These are phyloP conservation scores for Scrobipalpa atriplicella DNA, from an alignment of 2,888 invertebrate species.

Conservation along the genomic window DNA sequence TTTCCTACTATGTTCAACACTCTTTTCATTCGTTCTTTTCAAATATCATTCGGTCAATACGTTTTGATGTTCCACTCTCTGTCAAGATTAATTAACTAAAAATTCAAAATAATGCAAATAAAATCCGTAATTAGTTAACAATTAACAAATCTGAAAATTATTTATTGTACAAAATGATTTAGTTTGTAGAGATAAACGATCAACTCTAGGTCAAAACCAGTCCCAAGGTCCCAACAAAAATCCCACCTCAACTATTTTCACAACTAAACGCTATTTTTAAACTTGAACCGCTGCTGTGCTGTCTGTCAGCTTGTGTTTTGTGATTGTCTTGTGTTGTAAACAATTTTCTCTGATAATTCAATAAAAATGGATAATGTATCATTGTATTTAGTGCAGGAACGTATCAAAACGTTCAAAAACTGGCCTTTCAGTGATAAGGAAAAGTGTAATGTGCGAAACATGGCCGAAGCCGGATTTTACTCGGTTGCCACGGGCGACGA, in stretches of 20 bases:
- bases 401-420: constrained; percentile 85
- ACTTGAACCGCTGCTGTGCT: constrained; percentile 11
- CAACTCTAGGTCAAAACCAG: background rate
- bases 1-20: too few species aligned
- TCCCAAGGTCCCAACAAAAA: too few species aligned
- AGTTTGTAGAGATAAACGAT: background rate
- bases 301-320: constrained; percentile 9
- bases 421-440: constrained; percentile 87
- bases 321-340: background rate
- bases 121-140: too few species aligned
- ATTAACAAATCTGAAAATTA: too few species aligned
- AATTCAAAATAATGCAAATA: too few species aligned
- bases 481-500: constrained; percentile 84
- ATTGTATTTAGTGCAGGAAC: constrained; percentile 70
- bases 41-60: background rate
- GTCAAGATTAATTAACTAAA: background rate
- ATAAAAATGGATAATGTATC: constrained; percentile 45
- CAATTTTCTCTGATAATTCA: background rate
- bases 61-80: constrained; percentile 1
- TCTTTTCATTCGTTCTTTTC: background rate
- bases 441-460: constrained; percentile 86
- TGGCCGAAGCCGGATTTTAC: constrained; percentile 94
- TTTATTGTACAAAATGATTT: too few species aligned
- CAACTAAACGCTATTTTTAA: constrained; percentile 27
- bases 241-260: background rate